Evolutionary conservation across 2,888 invertebrate genomes (phyloP), one percentile per base, ranked within the genome.

Genomic region (Xanthia icteritia): DNA sequence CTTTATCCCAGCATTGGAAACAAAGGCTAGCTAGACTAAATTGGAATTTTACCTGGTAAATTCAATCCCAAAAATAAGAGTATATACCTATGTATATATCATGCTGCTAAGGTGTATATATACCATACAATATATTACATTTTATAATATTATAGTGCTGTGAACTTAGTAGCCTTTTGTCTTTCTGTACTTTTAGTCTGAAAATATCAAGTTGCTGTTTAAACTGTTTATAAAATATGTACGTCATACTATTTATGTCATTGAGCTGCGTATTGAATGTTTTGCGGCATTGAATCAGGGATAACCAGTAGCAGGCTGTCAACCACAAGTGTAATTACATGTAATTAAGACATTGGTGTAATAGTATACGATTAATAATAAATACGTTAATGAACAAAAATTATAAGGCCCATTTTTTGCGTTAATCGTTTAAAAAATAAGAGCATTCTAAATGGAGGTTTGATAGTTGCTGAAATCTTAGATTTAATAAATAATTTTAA

Each of bases 251-350:
- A 42, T 36, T n/a, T 63, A n/a, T 42, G 82, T 58, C 82, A 82
- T 86, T 82, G 86, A 86, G 27, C 0, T 4, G 1, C 23, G 73
- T 64, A 83, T 83, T 64, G 51, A 83, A 86, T 83, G 83, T 77
- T 70, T 70, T 31, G 84, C 27, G 86, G 66, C 54, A 64, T 83
- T 83, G 86, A 73, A 65, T 61, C 60, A 36, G 51, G 68, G 65
- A 72, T 51, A 72, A 79, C 68, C 67, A 86, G 86, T 83, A 83
- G 71, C 71, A 9, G 23, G 5, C 27, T 69, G 45, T 39, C 60
- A 70, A 86, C 83, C 86, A 27, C 84, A 83, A 60, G 31, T 60
- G 13, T 68, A 85, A 75, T 82, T 82, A 75, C 60, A 71, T 56
- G 76, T 82, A 76, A 76, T 71, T 68, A 67, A 82, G 23, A 76